phyloP scores from a whole-genome alignment of 2,113 vertebrate genomes.

The Scomber colias region DNA sequence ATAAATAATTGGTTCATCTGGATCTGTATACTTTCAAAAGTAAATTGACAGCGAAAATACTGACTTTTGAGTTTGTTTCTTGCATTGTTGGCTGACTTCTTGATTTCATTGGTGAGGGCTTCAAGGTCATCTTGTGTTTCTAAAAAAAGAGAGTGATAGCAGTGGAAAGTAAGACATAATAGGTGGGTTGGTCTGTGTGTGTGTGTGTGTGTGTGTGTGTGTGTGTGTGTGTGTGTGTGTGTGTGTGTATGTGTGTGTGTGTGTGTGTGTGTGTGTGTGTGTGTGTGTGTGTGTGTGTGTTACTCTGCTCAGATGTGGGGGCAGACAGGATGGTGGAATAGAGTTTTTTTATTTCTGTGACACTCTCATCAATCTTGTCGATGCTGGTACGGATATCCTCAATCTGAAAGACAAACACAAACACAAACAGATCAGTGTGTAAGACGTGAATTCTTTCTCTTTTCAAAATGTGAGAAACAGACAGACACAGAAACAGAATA shows the following conservation, averaged over 20 bases:
- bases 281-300: slow-evolving; percentile 32
- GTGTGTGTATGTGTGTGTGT: background rate
- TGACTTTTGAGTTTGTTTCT: slow-evolving; percentile 94
- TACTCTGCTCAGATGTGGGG: slow-evolving; percentile 93
- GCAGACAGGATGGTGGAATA: slow-evolving; percentile 95
- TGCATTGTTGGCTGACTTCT: slow-evolving; percentile 93
- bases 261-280: background rate
- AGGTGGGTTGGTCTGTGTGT: background rate
- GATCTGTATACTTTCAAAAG: no score
- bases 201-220: background rate
- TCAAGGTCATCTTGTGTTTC: slow-evolving; percentile 95
- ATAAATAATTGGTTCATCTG: no score
- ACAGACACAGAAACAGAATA: slow-evolving; percentile 54
- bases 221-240: slow-evolving; percentile 4
- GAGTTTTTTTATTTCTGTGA: slow-evolving; percentile 92
- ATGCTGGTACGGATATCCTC: slow-evolving; percentile 93
- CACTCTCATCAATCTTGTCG: slow-evolving; percentile 92
- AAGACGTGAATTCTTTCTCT: background rate
- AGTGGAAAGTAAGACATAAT: no score
- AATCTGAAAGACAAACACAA: slow-evolving; percentile 79
- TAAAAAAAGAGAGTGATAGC: slow-evolving; percentile 59
- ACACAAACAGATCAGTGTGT: background rate
- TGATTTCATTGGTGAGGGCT: slow-evolving; percentile 91
- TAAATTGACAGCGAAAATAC: slow-evolving; percentile 50
- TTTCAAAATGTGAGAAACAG: background rate